Conservation (phyloP, 2,113 vertebrate species). For the Oreotragus oreotragus region DNA sequence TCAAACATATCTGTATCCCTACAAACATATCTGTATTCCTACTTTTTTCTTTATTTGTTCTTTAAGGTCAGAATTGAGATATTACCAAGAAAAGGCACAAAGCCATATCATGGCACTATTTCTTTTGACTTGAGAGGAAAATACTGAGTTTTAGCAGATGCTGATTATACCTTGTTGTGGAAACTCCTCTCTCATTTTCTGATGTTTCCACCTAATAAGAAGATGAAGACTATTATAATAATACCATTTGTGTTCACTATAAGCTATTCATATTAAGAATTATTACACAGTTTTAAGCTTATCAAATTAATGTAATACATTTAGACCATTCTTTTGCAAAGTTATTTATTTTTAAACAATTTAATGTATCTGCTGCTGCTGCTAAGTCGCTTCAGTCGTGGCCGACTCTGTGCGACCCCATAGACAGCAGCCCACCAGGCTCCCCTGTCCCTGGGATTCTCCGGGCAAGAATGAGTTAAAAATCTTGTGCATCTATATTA, state of each 20-base stretch:
- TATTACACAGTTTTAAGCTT: slow-evolving; percentile 47
- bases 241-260: slow-evolving; percentile 7
- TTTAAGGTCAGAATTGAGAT: slow-evolving; percentile 67
- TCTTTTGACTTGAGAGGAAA: slow-evolving; percentile 63
- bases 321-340: slow-evolving; percentile 56
- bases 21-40: slow-evolving; percentile 60
- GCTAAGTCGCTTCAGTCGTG: too few species aligned
- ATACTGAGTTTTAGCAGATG: slow-evolving; percentile 64
- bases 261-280: slow-evolving; percentile 60
- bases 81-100: slow-evolving; percentile 74
- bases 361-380: not conserved
- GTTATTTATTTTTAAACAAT: slow-evolving; percentile 64
- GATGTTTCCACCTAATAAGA: slow-evolving; percentile 59
- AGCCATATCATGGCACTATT: slow-evolving; percentile 27
- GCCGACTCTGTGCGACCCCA: too few species aligned
- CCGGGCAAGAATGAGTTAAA: not conserved
- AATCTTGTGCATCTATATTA: slow-evolving; percentile 1
- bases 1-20: slow-evolving; percentile 60
- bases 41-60: slow-evolving; percentile 45
- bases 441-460: too few species aligned
- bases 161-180: slow-evolving; percentile 60
- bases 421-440: too few species aligned
- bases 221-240: slow-evolving; percentile 21
- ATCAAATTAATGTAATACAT: slow-evolving; percentile 52
- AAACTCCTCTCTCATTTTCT: slow-evolving; percentile 72